A percentile compares a stretch with the other conserved stretches of the same genome.
These are phyloP conservation scores for Enteromius mattozi DNA, from an alignment of 2,797 vertebrate species.

Conservation along the genomic window DNA sequence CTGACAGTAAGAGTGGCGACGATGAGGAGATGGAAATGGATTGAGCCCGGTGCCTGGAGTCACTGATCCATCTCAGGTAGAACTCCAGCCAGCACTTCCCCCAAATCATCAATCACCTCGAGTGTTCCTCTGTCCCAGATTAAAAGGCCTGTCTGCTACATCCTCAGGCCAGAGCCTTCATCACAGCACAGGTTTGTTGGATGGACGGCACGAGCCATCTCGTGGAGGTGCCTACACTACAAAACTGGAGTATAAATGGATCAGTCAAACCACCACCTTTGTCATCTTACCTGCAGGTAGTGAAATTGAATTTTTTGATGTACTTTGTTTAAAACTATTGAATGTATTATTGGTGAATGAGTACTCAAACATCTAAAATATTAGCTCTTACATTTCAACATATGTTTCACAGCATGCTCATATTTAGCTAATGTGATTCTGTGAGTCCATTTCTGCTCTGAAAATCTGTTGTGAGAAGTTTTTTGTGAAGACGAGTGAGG, in stretches of 20 bases:
- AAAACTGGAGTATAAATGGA: slow-evolving; percentile 19
- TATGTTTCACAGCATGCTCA: slow-evolving; percentile 6
- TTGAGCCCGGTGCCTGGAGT: slow-evolving; percentile 59
- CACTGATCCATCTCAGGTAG: slow-evolving; percentile 60
- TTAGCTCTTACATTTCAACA: neutral
- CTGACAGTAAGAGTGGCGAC: slow-evolving; percentile 59
- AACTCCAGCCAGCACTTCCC: slow-evolving; percentile 60
- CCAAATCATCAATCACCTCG: slow-evolving; percentile 68
- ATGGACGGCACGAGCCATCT: slow-evolving; percentile 34
- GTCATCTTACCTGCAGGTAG: neutral
- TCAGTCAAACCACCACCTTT: slow-evolving; percentile 12
- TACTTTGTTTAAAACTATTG: neutral
- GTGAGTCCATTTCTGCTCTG: neutral
- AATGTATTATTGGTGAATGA: neutral
- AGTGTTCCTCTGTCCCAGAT: slow-evolving; percentile 61
- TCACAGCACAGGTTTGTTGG: slow-evolving; percentile 30
- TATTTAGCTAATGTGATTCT: slow-evolving; percentile 10
- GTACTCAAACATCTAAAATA: neutral
- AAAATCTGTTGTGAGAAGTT: slow-evolving; percentile 10
- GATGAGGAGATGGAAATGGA: slow-evolving; percentile 63
- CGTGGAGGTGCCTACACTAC: neutral
- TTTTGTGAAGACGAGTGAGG: neutral
- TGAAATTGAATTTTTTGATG: neutral
- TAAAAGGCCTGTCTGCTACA: slow-evolving; percentile 62
- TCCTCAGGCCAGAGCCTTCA: slow-evolving; percentile 61